phyloP scores from a whole-genome alignment of 2,888 invertebrate genomes.

The Lasius platythorax region DNA sequence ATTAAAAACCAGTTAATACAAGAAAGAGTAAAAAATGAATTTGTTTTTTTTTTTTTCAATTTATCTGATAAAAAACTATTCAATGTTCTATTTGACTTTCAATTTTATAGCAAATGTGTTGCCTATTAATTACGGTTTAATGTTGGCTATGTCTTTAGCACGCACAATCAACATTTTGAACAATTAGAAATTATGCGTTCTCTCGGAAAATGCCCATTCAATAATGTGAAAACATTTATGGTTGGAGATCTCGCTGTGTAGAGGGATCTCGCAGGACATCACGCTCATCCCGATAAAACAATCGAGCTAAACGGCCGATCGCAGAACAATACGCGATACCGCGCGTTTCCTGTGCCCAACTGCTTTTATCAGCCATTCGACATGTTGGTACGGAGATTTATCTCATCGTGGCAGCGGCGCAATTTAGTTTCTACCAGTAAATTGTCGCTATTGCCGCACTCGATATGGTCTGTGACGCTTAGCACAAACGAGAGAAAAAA shows the following conservation, averaged over 20 bases:
- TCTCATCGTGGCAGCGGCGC: conserved; percentile 61
- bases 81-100: background rate
- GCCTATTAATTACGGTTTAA: background rate
- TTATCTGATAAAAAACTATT: background rate
- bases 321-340: conserved; percentile 66
- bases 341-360: conserved; percentile 56
- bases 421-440: conserved; percentile 71
- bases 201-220: conserved; percentile 1
- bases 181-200: background rate
- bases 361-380: conserved; percentile 73
- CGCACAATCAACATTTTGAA: background rate
- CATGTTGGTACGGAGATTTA: conserved; percentile 70
- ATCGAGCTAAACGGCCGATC: conserved; percentile 67
- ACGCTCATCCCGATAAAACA: conserved; percentile 66
- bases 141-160: background rate
- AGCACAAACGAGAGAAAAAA: conserved; percentile 45
- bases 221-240: conserved; percentile 30
- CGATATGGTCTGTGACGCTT: conserved; percentile 68
- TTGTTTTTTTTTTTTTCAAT: background rate
- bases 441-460: conserved; percentile 67
- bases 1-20: background rate
- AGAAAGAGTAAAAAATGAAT: background rate
- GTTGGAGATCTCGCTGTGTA: conserved; percentile 36
- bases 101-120: background rate
- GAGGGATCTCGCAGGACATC: conserved; percentile 48